phyloP scores from a whole-genome alignment of 2,797 vertebrate genomes.

The Sebastes minor region DNA sequence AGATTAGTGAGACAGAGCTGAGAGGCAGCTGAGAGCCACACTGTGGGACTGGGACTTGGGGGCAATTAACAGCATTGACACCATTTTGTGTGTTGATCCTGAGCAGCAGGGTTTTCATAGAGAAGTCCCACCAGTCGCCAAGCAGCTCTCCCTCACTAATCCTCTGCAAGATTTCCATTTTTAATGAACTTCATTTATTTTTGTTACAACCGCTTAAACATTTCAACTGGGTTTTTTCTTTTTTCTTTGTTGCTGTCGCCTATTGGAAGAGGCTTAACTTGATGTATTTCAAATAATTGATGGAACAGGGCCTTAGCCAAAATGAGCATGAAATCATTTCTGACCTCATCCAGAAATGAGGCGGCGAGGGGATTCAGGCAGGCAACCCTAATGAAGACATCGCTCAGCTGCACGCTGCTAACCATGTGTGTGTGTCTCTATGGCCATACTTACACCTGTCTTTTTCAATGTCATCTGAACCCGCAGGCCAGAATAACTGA shows the following conservation, averaged over 20 bases:
- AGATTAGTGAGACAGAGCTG: conserved; percentile 39
- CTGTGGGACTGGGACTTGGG: conserved; percentile 52
- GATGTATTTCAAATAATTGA: conserved; percentile 55
- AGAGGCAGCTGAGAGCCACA: conserved; percentile 44
- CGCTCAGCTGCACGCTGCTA: background rate
- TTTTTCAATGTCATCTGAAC: conserved; percentile 12
- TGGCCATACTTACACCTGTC: background rate
- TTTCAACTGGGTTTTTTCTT: conserved; percentile 11
- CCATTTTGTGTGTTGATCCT: conserved; percentile 55
- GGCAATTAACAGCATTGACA: conserved; percentile 64
- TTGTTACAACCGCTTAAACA: conserved; percentile 44
- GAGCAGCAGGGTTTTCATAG: conserved; percentile 43
- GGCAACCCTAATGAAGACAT: conserved; percentile 25
- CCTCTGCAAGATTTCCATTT: conserved; percentile 63
- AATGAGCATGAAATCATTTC: conserved; percentile 44
- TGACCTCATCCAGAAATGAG: conserved; percentile 34
- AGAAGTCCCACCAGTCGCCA: conserved; percentile 25
- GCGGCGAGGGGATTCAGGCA: background rate
- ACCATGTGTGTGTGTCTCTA: background rate
- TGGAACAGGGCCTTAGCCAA: conserved; percentile 28
- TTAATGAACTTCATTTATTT: conserved; percentile 68
- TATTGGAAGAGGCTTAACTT: conserved; percentile 38
- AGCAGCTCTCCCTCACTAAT: conserved; percentile 50
- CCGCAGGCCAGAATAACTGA: background rate
- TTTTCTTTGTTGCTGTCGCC: background rate